Evolutionary conservation across 2,888 invertebrate species (phyloP), one percentile per base, ranked within the genome.

Genomic region (Morpho achilles): DNA sequence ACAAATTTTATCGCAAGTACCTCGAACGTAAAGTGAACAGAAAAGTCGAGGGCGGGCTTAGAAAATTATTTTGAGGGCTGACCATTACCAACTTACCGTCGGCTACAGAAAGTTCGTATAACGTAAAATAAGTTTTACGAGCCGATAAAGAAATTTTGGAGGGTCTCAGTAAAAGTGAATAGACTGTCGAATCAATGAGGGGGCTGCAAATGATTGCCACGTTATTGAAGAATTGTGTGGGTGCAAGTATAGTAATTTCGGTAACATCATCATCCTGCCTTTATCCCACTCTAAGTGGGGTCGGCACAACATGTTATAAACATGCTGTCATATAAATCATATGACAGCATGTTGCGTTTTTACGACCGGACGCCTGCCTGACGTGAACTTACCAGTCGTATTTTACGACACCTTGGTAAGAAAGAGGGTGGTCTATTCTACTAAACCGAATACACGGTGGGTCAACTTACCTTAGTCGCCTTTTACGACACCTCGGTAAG

Each of bases 81-180:
- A 82, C 84, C 87, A 85, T 85, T 82, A 82, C 82, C 82, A 84
- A 83, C 76, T 84, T 79, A 73, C 79, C 80, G 79, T 79, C 79
- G 74, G 76, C 75, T 78, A 79, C 77, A 82, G 78, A 82, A 84
- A 85, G 75, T 84, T 83, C 76, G 76, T 75, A 76, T 75, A 74
- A 76, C 80, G 83, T 87, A 82, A 87, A 85, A 82, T 73, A 86
- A 84, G 82, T 86, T 88, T 87, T 89, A 87, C 84, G 81, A 74
- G 70, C 77, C 82, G 84, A 85, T 89, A 85, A 87, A 87, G 82
- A 82, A 82, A 80, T 82, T 85, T 84, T 82, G 79, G 81, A 85
- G 79, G 84, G 81, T 80, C 77, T 70, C 74, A 72, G 73, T 75
- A 72, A 75, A 75, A 73, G 71, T 70, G 72, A 64, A 64, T 70